These are phyloP conservation scores for Bradysia coprophila DNA, from an alignment of 1,140 invertebrate species.

Conservation along the genomic window DNA sequence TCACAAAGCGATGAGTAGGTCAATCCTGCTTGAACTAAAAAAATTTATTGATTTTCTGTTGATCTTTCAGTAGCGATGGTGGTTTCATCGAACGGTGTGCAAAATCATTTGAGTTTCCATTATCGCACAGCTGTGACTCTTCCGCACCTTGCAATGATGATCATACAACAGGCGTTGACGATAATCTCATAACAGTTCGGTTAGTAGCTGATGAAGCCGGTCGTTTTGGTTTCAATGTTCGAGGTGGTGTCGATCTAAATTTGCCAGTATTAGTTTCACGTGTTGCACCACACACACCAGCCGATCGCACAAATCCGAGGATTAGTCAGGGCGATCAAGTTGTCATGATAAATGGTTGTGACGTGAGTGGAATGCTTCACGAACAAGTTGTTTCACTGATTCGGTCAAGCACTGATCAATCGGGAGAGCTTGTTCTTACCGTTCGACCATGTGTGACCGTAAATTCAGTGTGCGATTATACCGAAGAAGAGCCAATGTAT, in stretches of 20 bases:
- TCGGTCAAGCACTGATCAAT: constrained; percentile 54
- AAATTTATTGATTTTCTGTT: constrained; percentile 5
- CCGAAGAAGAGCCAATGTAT: constrained; percentile 46
- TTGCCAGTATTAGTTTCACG: constrained; percentile 86
- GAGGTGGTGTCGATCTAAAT: constrained; percentile 73
- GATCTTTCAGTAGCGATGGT: constrained; percentile 43
- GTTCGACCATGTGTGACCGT: constrained; percentile 87
- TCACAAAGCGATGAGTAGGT: constrained; percentile 53
- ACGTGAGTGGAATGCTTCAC: constrained; percentile 76
- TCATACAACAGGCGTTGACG: constrained; percentile 10
- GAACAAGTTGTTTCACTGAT: constrained; percentile 91
- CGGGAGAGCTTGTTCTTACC: constrained; percentile 67
- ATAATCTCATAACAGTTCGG: constrained; percentile 59
- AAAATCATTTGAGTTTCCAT: constrained; percentile 12
- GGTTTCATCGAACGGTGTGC: constrained; percentile 46
- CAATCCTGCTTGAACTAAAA: constrained; percentile 4
- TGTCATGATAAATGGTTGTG: constrained; percentile 84
- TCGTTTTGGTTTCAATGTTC: constrained; percentile 83
- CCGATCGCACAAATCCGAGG: constrained; percentile 71
- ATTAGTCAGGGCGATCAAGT: constrained; percentile 95
- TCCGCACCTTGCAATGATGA: too few species aligned
- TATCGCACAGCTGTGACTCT: too few species aligned
- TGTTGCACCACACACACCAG: constrained; percentile 79
- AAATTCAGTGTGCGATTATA: too few species aligned
- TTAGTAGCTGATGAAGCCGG: constrained; percentile 68